Percentiles rank a stretch among this genome's conserved stretches.
Evolutionary conservation across 2,888 invertebrate genomes (phyloP).

Genomic region (Caenorhabditis sulstoni): DNA sequence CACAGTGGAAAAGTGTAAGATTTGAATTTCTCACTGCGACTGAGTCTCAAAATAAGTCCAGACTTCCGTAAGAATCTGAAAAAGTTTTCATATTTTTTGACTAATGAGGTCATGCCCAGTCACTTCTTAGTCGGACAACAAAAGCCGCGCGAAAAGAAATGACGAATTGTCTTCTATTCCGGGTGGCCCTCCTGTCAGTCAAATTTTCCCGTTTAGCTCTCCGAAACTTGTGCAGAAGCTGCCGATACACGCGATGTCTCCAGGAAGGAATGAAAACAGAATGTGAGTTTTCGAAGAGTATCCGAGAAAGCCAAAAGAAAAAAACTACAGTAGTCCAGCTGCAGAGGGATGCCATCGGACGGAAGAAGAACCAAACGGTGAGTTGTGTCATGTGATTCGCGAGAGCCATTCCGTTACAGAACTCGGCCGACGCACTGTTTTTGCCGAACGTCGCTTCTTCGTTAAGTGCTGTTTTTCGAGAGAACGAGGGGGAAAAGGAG

Average conservation of each 20-base stretch:
- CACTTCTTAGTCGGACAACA: background rate
- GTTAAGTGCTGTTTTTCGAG: constrained; percentile 39
- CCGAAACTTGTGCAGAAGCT: constrained; percentile 77
- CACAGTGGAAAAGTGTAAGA: constrained; percentile 73
- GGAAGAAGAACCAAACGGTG: constrained; percentile 30
- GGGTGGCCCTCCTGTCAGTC: constrained; percentile 13
- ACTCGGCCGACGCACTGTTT: constrained; percentile 27
- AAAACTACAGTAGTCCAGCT: constrained; percentile 73
- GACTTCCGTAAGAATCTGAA: too few relatives aligned
- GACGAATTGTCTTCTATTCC: constrained; percentile 21
- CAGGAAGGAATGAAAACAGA: constrained; percentile 74
- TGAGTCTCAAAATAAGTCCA: too few relatives aligned
- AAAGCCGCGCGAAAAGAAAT: background rate
- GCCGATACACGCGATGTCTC: constrained; percentile 75
- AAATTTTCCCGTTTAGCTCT: constrained; percentile 68
- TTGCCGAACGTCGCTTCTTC: constrained; percentile 49
- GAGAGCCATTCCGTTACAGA: constrained; percentile 13
- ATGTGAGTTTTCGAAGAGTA: constrained; percentile 51
- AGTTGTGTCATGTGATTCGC: too few relatives aligned
- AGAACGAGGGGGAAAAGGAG: constrained; percentile 20
- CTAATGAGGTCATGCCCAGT: too few relatives aligned
- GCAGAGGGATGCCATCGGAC: constrained; percentile 74
- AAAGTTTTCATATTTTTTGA: too few relatives aligned
- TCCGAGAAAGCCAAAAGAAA: background rate
- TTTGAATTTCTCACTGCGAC: constrained; percentile 32